These are phyloP conservation scores for Cerastis rubricosa DNA, from an alignment of 2,888 invertebrate species.

Conservation along the genomic window DNA sequence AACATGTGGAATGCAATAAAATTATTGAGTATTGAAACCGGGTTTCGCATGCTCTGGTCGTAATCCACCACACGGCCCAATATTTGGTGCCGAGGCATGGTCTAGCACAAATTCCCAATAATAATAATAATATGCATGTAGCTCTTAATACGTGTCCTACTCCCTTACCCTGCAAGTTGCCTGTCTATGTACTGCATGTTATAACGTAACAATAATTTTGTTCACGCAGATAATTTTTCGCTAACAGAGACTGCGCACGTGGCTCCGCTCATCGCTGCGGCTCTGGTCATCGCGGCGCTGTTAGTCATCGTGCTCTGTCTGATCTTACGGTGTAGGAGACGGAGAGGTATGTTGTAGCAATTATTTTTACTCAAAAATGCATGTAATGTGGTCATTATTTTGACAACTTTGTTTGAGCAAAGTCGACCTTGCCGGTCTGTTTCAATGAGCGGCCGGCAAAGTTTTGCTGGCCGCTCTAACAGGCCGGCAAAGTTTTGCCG, in stretches of 20 bases:
- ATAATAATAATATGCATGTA: background rate
- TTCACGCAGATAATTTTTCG: constrained; percentile 87
- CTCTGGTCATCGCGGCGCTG: constrained; percentile 85
- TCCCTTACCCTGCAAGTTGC: constrained; percentile 43
- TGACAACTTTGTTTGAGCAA: too few species aligned
- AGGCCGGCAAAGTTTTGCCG: too few species aligned
- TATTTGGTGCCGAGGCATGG: background rate
- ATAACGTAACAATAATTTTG: constrained; percentile 71
- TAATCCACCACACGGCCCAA: background rate
- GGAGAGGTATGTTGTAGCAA: constrained; percentile 77
- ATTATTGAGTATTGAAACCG: too few species aligned
- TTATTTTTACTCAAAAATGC: too few species aligned
- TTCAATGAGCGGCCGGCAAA: too few species aligned
- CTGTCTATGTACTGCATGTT: constrained; percentile 66
- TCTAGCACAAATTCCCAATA: background rate
- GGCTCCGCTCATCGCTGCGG: constrained; percentile 88
- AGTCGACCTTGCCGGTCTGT: too few species aligned
- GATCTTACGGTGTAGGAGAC: constrained; percentile 82
- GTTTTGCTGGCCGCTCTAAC: too few species aligned
- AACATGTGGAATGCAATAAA: too few species aligned
- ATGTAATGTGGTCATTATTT: too few species aligned
- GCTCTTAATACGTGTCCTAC: background rate
- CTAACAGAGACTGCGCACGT: constrained; percentile 89
- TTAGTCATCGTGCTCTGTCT: constrained; percentile 86
- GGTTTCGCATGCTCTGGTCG: background rate